phyloP scores from a whole-genome alignment of 1,140 invertebrate species.

The Cydia splendana region DNA sequence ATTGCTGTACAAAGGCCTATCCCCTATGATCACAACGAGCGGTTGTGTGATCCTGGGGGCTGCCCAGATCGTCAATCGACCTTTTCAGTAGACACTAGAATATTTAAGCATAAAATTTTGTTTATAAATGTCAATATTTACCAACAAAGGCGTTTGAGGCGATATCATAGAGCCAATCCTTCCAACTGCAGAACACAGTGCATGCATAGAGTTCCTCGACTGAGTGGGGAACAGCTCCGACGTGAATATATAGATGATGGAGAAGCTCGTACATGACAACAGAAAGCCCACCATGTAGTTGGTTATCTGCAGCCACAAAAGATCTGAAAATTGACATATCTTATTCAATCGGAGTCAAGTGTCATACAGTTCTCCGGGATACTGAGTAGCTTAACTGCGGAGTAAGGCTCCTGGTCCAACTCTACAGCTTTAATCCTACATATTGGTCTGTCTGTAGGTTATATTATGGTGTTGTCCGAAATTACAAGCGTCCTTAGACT shows the following conservation, averaged over 20 bases:
- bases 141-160: slow-evolving; percentile 78
- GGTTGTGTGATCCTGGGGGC: background rate
- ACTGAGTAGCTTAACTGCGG: too few species aligned
- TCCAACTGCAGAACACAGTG: slow-evolving; percentile 82
- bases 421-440: too few species aligned
- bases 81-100: background rate
- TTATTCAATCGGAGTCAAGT: background rate
- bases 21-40: too few species aligned
- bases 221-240: slow-evolving; percentile 83
- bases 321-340: slow-evolving; percentile 5
- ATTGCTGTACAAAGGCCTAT: too few species aligned
- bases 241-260: slow-evolving; percentile 81
- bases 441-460: too few species aligned
- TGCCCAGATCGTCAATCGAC: too few species aligned
- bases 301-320: slow-evolving; percentile 16
- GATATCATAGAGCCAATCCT: slow-evolving; percentile 82
- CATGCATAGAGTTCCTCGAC: slow-evolving; percentile 80
- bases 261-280: slow-evolving; percentile 78
- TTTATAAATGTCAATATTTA: slow-evolving; percentile 33
- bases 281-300: slow-evolving; percentile 81
- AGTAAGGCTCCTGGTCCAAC: too few species aligned
- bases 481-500: too few species aligned
- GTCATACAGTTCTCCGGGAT: too few species aligned
- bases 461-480: too few species aligned
- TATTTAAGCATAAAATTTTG: background rate